Conservation (phyloP, 2,113 vertebrate genomes). For the Zosterops borbonicus region DNA sequence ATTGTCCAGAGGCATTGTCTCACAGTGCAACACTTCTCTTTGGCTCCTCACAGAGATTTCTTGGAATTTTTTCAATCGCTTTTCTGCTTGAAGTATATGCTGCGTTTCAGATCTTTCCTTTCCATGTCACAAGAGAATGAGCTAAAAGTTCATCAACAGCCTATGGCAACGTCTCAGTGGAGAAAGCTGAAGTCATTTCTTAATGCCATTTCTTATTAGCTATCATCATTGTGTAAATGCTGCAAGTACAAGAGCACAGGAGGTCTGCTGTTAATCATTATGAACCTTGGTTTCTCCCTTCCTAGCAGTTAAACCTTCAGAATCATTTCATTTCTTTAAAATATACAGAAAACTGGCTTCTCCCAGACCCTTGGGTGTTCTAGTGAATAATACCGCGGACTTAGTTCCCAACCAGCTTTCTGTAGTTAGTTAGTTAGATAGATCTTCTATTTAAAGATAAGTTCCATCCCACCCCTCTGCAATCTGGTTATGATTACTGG, state of each 20-base stretch:
- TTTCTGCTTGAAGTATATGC: conserved; percentile 37
- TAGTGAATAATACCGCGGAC: background rate
- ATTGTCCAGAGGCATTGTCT: conserved; percentile 26
- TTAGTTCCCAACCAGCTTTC: conserved; percentile 7
- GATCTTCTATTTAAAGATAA: conserved; percentile 55
- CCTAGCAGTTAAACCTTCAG: conserved; percentile 52
- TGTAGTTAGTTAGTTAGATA: conserved; percentile 12
- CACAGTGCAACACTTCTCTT: background rate
- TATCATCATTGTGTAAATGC: conserved; percentile 47
- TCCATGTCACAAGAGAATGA: background rate
- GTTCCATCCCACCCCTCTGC: conserved; percentile 58
- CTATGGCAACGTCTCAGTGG: conserved; percentile 43
- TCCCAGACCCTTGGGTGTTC: conserved; percentile 21
- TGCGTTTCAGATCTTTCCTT: conserved; percentile 8
- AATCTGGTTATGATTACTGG: conserved; percentile 79
- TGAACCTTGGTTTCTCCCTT: conserved; percentile 12
- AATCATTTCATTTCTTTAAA: conserved; percentile 28
- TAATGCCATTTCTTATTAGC: conserved; percentile 62
- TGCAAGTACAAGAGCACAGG: background rate
- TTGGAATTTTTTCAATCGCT: conserved; percentile 25
- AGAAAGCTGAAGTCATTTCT: conserved; percentile 63
- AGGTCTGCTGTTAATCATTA: conserved; percentile 50
- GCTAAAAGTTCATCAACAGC: conserved; percentile 61
- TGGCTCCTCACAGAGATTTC: conserved; percentile 34
- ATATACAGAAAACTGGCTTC: conserved; percentile 21